phyloP scores from a whole-genome alignment of 2,888 invertebrate genomes.

The Plutella xylostella region DNA sequence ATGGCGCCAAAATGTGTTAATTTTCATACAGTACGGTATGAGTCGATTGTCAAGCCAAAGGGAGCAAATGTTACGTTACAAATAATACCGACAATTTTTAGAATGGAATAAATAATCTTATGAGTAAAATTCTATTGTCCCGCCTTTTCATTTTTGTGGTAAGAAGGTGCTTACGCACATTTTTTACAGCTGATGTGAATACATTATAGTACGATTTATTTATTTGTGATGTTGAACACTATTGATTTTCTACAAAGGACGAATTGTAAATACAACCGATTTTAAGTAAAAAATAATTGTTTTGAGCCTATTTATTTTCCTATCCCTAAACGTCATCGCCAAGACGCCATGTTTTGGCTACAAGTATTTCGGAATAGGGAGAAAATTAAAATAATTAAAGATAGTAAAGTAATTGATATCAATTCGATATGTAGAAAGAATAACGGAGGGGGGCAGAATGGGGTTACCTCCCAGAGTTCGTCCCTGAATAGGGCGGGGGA shows the following conservation, averaged over 20 bases:
- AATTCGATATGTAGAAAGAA: too few species aligned
- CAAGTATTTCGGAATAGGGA: too few species aligned
- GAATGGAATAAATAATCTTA: conserved; percentile 49
- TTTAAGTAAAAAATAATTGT: conserved; percentile 69
- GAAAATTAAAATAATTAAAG: too few species aligned
- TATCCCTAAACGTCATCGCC: not conserved
- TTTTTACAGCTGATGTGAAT: conserved; percentile 60
- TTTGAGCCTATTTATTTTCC: conserved; percentile 58
- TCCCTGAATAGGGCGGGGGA: too few species aligned
- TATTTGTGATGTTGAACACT: conserved; percentile 70
- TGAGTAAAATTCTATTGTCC: conserved; percentile 50
- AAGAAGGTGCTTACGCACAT: conserved; percentile 58
- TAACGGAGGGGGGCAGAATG: too few species aligned
- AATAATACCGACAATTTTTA: conserved; percentile 35
- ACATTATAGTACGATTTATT: conserved; percentile 69
- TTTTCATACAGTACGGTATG: conserved; percentile 27
- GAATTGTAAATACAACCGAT: conserved; percentile 71
- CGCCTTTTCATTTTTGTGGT: conserved; percentile 59
- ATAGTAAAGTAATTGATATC: too few species aligned
- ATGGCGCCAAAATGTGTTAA: conserved; percentile 36
- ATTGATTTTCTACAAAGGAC: conserved; percentile 69
- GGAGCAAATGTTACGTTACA: conserved; percentile 36
- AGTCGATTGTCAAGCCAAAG: conserved; percentile 50
- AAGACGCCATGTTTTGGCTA: too few species aligned
- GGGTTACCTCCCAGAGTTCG: too few species aligned